These are phyloP conservation scores for Lomographa bimaculata DNA, from an alignment of 2,888 invertebrate species.

Conservation along the genomic window DNA sequence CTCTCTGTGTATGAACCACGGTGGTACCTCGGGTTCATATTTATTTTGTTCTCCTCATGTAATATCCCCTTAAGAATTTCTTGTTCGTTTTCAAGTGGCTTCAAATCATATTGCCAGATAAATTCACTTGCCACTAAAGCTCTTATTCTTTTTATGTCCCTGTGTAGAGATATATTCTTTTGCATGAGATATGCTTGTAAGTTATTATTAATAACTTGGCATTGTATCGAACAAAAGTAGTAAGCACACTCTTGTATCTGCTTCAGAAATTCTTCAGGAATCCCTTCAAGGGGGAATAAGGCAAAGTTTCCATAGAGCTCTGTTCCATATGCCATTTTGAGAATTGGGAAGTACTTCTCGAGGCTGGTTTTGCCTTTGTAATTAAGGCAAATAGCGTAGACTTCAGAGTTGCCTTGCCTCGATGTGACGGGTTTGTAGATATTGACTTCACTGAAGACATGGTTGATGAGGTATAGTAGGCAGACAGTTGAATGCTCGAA, in stretches of 20 bases:
- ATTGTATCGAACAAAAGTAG: conserved; percentile 87
- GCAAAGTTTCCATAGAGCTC: conserved; percentile 60
- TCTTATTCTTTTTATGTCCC: conserved; percentile 73
- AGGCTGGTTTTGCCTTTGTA: conserved; percentile 79
- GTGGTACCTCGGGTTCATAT: conserved; percentile 73
- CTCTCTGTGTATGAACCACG: conserved; percentile 84
- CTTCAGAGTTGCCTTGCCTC: conserved; percentile 97
- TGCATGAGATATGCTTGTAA: conserved; percentile 84
- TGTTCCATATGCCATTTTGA: conserved; percentile 74
- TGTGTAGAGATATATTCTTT: conserved; percentile 60
- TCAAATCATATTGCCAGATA: conserved; percentile 83
- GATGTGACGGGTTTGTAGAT: conserved; percentile 95
- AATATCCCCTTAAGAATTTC: conserved; percentile 74
- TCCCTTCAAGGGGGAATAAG: conserved; percentile 83
- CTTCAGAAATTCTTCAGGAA: conserved; percentile 85
- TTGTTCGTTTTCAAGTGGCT: conserved; percentile 69
- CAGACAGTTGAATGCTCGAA: conserved; percentile 93
- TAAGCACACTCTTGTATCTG: conserved; percentile 86
- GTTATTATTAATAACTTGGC: conserved; percentile 86
- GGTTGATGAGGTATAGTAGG: conserved; percentile 90
- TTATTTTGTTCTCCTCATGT: conserved; percentile 71
- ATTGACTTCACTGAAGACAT: conserved; percentile 88
- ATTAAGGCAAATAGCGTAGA: conserved; percentile 90
- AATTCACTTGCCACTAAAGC: conserved; percentile 82
- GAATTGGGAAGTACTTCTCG: conserved; percentile 61